Base-by-base conservation (phyloP, 1,140 invertebrate genomes). In the Coelopa frigida region DNA sequence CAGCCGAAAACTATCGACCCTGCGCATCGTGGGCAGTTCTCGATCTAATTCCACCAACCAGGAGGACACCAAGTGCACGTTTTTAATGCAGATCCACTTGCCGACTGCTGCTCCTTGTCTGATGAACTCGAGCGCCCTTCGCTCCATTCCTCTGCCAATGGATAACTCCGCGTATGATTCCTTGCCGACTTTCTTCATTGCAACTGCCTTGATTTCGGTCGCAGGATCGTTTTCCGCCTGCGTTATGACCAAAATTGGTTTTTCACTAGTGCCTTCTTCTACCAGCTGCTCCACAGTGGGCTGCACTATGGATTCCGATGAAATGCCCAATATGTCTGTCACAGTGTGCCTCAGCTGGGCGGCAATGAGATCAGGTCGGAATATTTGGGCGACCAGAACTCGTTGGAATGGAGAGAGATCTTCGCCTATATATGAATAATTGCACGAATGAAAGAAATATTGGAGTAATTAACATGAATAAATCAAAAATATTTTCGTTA, bases 171-270 rank as follows among this genome's bases (percentile, higher is more conserved):
- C 47, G 27, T 80, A 85, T 52, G 77, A 75, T 29, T 78, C 72
- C 35, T 52, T 44, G 23, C 78, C 78, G 51, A 76, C 70, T 33
- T 70, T 73, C 32, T 71, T 68, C 8, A 70, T 57, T 0, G 84
- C 83, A 20, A 87, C 62, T 38, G 82, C 78, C 47, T 73, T 69
- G 11, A 92, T 70, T 61, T 92, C 88, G 40, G 79, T 77, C 2
- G 83, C 83, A n/a, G 90, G 90, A 76, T 94, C 90, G 41, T 81
- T 79, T 41, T 88, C 88, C 26, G 84, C 73, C 54, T 79, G 76
- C 52, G 80, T 80, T 20, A 93, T 75, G 27, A 94, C 75, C 10
- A 94, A 68, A 44, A 93, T 80, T 1, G 89, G 88, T 60, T 85
- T 82, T 5, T 64, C 62, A 1, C 51, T 53, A 48, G 56, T 65